Base-by-base conservation (phyloP, 2,113 vertebrate species). In the Ammodramus savannarum region DNA sequence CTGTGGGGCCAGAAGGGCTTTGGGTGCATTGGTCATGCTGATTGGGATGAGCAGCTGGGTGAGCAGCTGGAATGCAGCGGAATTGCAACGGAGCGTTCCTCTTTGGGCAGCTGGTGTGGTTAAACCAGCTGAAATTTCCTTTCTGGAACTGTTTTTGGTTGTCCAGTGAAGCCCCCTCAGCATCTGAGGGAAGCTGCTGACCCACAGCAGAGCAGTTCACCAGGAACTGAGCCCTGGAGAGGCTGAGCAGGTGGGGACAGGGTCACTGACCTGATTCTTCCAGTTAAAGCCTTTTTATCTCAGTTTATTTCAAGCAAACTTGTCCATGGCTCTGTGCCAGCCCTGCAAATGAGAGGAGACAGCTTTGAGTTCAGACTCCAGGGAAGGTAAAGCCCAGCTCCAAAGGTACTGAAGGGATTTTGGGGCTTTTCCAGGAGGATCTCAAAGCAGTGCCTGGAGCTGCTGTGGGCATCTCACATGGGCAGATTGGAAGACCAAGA, bases 401-500 rank as follows among this genome's bases (percentile, higher is more conserved):
- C 38, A n/a, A 18, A 48, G 58, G 39, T 14, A 1, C 62, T 36
- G 9, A 31, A 27, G 15, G 59, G 74, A 36, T 57, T 11, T 3
- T 36, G 59, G 44, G 36, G 27, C 54, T 80, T 43, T 43, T 51
- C 55, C n/a, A 13, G 15, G 67, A 49, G 59, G 54, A 5, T 58
- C 51, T 77, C 18, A 0, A 8, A 67, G 87, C 5, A 0, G 29
- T 5, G 36, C 19, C 1, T 2, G 0, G 72, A n/a, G 22, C 22
- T 85, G 71, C 72, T 61, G 3, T 20, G 44, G 51, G 10, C 71
- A 34, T 76, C 85, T 87, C 36, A 1, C 41, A 2, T 11, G 34
- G 54, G 23, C 17, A 8, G 49, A 15, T 7, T 36, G 58, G 34
- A 85, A 82, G 46, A 39, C 67, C 34, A 29, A 32, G 63, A 17